Evolutionary conservation across 2,797 vertebrate genomes (phyloP), one percentile per base, ranked within the genome.

Genomic region (Pterois miles): DNA sequence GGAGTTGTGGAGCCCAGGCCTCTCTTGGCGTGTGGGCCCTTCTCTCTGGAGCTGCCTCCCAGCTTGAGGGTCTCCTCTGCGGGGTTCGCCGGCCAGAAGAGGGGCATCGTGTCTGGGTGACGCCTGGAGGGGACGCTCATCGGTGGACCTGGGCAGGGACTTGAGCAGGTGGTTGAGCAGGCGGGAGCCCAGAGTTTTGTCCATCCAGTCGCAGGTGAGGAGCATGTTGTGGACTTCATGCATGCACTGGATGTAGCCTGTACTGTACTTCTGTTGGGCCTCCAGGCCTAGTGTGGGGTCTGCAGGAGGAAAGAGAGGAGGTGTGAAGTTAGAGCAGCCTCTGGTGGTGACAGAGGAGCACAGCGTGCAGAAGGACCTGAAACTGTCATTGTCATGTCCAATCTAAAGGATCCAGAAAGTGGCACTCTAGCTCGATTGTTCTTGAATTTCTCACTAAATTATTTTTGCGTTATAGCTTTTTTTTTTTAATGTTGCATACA

Each of bases 181-280:
- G 1, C 95, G 96, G 0, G 97, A 96, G 54, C 97, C 96, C 0
- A 97, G 94, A 2, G 93, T 96, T 90, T 96, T 96, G 91, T 98
- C 97, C 96, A 97, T 96, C 97, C 97, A 98, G 27, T 97, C 96
- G 1, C 96, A 97, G 64, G 95, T 96, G 65, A 98, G 94, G 60
- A 97, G 96, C 85, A 97, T 95, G 88, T 96, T 97, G 92, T 97
- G 97, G 68, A 98, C 96, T 89, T 97, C 96, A 1, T 97, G 96
- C 96, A 98, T 96, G 88, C 96, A 97, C 93, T 97, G 96, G 74
- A 98, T 97, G 90, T 98, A 98, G 5, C 97, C 97, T 0, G 96
- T 97, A 93, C 96, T 97, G 94, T 96, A 98, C 14, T 95, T 94
- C 92, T 97, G 96, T 88, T 97, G 96, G 27, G 96, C 94, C 79